Evolutionary conservation across 2,113 vertebrate species (phyloP), one percentile per base, ranked within the genome.

Genomic region (Piprites chloris): DNA sequence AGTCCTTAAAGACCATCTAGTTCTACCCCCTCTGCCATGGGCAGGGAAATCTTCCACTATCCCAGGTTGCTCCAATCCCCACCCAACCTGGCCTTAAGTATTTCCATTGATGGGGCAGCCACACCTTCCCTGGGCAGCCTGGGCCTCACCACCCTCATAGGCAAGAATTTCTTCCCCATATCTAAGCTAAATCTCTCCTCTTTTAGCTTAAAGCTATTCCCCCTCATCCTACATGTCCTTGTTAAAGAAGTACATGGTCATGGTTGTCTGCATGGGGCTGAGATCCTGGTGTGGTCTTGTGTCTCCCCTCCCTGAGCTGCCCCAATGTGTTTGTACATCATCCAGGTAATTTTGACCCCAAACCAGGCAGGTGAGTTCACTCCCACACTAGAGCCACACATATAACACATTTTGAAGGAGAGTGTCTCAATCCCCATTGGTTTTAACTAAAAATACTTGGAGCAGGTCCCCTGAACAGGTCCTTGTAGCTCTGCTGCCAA

Each of bases 261-360:
- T 21, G 22, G 55, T 23, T 89, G 24, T 78, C 24, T 9, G 6
- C 1, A 0, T 12, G 30, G 26, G 0, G 0, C 33, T 39, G 71
- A 78, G 49, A 39, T 33, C 32, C 46, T 46, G 39, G 7, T 26
- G 35, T 0, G 0, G 14, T 30, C 42, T 47, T 9, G 0, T 42
- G 35, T 56, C 41, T 66, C 28, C 15, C 22, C 26, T 33, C 3
- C 35, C 3, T 1, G 65, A 63, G 47, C 55, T 59, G 65, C 46
- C 63, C 73, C 42, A 13, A 2, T 5, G 21, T 21, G 24, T 33
- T 71, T 4, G 7, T 55, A 7, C 8, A 32, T 42, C 42, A 67
- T 39, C 47, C 47, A 42, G 7, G 20, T 32, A 61, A 81, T 66
- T 94, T 3, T 61, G 63, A 41, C 8, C 14, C 30, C 67, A 49